phyloP scores from a whole-genome alignment of 2,888 invertebrate genomes.

The Caenorhabditis angaria region DNA sequence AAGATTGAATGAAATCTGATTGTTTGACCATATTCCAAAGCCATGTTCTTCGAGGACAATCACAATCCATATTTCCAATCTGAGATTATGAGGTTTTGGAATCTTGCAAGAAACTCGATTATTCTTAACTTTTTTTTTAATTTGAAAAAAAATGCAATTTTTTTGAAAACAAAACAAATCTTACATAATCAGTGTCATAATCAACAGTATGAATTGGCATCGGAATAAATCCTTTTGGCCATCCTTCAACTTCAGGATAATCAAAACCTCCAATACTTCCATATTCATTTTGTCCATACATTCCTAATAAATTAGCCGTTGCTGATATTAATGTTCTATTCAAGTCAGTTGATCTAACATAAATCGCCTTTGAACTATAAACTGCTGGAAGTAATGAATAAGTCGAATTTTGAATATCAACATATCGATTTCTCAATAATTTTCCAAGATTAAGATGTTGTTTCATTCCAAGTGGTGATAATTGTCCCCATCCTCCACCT shows the following conservation, averaged over 20 bases:
- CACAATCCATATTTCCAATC: conserved; percentile 38
- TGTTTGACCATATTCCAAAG: conserved; percentile 39
- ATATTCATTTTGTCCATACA: conserved; percentile 17
- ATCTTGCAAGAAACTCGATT: not conserved
- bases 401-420: conserved; percentile 2
- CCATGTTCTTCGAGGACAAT: conserved; percentile 22
- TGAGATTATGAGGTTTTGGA: conserved; percentile 5
- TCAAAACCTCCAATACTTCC: conserved; percentile 3
- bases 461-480: conserved; percentile 55
- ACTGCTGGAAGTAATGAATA: not conserved
- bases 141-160: not conserved
- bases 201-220: conserved; percentile 46
- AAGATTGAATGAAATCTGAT: conserved; percentile 4
- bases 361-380: conserved; percentile 74
- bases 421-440: conserved; percentile 44
- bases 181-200: conserved; percentile 35
- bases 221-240: conserved; percentile 14
- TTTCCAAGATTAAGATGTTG: conserved; percentile 50
- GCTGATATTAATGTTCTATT: conserved; percentile 81
- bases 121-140: not conserved
- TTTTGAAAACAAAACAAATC: not conserved
- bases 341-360: conserved; percentile 82
- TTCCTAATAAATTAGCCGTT: conserved; percentile 67
- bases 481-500: conserved; percentile 52
- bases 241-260: conserved; percentile 12